Evolutionary conservation across 2,888 invertebrate genomes (phyloP).

Genomic region (Standfussiana lucernea): DNA sequence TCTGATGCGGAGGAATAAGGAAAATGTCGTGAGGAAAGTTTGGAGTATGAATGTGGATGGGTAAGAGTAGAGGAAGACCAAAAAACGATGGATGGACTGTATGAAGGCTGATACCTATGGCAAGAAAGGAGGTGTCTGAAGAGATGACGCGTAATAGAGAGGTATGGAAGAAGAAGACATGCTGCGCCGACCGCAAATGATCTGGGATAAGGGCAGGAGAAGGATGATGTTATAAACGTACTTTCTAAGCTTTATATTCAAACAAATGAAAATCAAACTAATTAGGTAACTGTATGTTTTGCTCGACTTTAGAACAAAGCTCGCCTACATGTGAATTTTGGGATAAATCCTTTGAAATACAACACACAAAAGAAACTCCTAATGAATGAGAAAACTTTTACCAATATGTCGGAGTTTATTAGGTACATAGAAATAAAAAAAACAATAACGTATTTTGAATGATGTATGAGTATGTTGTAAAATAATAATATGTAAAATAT

Average conservation of each 20-base stretch:
- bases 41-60: no score
- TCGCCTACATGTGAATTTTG: not conserved
- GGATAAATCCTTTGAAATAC: conserved; percentile 9
- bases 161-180: no score
- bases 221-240: no score
- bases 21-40: no score
- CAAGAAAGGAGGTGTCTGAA: not conserved
- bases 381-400: conserved; percentile 30
- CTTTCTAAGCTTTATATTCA: not conserved
- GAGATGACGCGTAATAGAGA: not conserved
- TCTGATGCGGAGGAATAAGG: no score
- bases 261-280: conserved; percentile 10
- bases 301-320: not conserved
- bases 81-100: no score
- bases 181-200: no score
- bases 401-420: conserved; percentile 13
- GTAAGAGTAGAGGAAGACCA: no score
- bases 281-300: not conserved
- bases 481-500: not conserved
- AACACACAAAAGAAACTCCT: conserved; percentile 13
- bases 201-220: no score
- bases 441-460: conserved; percentile 4
- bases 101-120: not conserved
- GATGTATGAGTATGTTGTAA: not conserved
- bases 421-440: conserved; percentile 8